Evolutionary conservation across 2,113 vertebrate genomes (phyloP).

Genomic region (Pardalotus punctatus): DNA sequence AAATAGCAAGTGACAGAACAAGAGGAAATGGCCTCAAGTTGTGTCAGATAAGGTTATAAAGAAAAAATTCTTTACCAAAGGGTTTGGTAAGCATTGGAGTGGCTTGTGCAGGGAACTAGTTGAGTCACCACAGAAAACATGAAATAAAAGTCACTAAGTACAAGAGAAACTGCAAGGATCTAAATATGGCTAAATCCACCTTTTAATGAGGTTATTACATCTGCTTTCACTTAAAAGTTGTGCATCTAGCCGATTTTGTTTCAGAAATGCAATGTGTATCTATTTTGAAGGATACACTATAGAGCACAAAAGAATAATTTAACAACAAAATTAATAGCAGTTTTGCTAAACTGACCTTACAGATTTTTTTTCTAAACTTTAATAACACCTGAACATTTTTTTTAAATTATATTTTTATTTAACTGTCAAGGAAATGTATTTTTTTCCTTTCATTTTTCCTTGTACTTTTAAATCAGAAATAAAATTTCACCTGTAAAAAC

Average conservation of each 20-base stretch:
- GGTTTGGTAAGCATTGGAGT: background rate
- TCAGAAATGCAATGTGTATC: background rate
- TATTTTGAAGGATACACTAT: background rate
- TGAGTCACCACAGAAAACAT: background rate
- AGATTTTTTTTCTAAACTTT: background rate
- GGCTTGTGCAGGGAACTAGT: background rate
- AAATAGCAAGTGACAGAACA: accelerated
- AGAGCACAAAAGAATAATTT: background rate
- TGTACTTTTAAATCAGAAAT: background rate
- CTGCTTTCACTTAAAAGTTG: background rate
- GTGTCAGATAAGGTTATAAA: background rate
- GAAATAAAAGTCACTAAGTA: background rate
- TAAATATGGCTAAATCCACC: background rate
- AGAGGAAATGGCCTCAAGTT: background rate
- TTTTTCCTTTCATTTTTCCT: background rate
- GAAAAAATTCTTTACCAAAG: background rate
- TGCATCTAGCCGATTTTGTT: background rate
- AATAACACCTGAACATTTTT: background rate
- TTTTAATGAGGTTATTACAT: background rate
- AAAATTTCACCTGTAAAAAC: background rate
- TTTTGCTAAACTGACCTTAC: background rate
- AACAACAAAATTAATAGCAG: background rate
- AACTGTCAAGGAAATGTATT: background rate
- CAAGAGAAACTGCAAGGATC: background rate
- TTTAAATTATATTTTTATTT: background rate